phyloP scores from a whole-genome alignment of 2,113 vertebrate species.

The Bufo gargarizans region DNA sequence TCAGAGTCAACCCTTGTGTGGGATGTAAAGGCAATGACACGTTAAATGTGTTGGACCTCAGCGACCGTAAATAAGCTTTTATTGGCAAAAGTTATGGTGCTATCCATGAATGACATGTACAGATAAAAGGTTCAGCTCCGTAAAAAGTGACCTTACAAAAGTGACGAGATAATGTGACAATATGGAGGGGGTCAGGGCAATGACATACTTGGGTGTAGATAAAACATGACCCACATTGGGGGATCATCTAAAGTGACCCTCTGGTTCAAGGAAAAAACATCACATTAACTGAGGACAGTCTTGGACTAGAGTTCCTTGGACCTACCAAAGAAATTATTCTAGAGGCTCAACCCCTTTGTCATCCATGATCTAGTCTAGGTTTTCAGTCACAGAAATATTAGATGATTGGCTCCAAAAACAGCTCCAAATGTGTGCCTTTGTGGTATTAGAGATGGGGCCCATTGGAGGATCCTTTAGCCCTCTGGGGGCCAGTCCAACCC shows the following conservation, averaged over 20 bases:
- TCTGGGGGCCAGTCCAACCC: no score
- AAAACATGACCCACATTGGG: not conserved
- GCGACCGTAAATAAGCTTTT: constrained; percentile 8
- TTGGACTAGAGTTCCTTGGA: no score
- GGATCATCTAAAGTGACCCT: not conserved
- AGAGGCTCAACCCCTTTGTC: no score
- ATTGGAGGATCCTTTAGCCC: no score
- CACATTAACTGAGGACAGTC: no score
- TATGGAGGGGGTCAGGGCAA: not conserved
- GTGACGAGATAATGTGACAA: constrained; percentile 6
- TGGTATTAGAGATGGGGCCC: no score
- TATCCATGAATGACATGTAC: not conserved
- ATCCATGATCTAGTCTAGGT: no score
- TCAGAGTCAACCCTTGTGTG: not conserved
- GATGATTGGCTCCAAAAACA: no score
- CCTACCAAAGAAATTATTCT: no score
- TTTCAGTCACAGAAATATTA: no score
- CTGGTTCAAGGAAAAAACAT: no score
- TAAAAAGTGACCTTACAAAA: constrained; percentile 19
- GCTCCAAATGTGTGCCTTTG: no score
- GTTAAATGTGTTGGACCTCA: not conserved
- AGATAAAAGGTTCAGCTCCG: not conserved
- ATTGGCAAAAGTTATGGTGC: constrained; percentile 15
- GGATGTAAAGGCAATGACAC: not conserved
- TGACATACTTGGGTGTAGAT: not conserved